Evolutionary conservation across 1,140 invertebrate species (phyloP), one percentile per base, ranked within the genome.

Genomic region (Zaprionus inermis): DNA sequence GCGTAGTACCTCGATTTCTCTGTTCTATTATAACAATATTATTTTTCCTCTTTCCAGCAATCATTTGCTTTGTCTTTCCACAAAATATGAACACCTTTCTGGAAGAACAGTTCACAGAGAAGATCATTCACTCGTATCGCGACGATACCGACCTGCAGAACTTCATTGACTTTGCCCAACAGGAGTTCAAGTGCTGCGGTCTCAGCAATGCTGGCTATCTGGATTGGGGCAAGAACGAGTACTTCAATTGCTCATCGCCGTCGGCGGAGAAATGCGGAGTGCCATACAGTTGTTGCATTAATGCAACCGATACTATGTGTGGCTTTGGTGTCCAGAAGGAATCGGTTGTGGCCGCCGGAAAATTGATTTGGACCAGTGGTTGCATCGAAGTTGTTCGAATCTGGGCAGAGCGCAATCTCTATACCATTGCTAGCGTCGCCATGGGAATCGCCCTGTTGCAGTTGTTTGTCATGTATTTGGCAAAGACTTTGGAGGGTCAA

Each of bases 161-260:
- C 93, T 95, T 98, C 70, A 98, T 98, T 76, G 97, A 98, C 92
- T 98, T 97, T 94, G 96, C 97, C 18, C 98, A 98, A 92, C 96
- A 97, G 93, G 96, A 98, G 96, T 98, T 98, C 88, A 94, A 95
- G 77, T 99, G 98, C 91, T 99, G 98, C 92, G 98, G 98, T 12
- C 93, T 99, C 0, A 97, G 96, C 59, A 96, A 97, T 66, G 96
- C 96, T 80, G 97, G 97, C 14, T 98, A 97, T 92, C 95, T 96
- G 93, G 97, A 98, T 93, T 99, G 98, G 98, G 93, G 93, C 95
- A 97, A 97, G 93, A 98, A 98, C 93, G 96, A 97, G 86, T 99
- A 99, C 93, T 99, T 98, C 91, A 98, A 98, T 92, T 98, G 97
- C 84, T 95, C 95, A 28, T 97, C 96, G 28, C 96, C 97, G n/a